Conservation (phyloP, 2,888 invertebrate species). For the Himalopsyche japonica region DNA sequence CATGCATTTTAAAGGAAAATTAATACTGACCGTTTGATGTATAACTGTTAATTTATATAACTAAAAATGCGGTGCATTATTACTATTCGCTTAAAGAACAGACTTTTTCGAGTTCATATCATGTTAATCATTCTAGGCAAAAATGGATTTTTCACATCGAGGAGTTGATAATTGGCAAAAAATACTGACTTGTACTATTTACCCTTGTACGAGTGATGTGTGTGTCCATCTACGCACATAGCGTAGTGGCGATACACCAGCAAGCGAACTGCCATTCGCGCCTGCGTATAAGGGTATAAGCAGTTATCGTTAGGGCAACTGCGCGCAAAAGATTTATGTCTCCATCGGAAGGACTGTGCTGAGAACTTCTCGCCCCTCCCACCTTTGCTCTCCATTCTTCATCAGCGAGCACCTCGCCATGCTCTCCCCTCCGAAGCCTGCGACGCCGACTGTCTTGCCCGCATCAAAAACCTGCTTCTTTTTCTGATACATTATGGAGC, state of each 20-base stretch:
- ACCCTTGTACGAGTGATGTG: too few relatives aligned
- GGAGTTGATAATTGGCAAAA: too few relatives aligned
- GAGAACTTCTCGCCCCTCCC: not conserved
- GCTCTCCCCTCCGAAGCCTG: not conserved
- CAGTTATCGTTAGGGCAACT: slow-evolving; percentile 34
- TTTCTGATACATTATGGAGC: not conserved
- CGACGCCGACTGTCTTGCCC: not conserved
- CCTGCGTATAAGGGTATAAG: slow-evolving; percentile 32
- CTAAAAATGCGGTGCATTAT: too few relatives aligned
- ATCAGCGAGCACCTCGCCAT: not conserved
- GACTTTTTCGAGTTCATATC: too few relatives aligned
- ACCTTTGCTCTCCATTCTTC: not conserved
- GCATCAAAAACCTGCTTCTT: not conserved
- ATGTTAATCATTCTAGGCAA: too few relatives aligned
- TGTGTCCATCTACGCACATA: not conserved
- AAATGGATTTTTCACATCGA: too few relatives aligned
- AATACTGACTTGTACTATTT: too few relatives aligned
- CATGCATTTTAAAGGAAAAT: too few relatives aligned
- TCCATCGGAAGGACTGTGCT: slow-evolving; percentile 16
- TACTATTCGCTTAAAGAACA: too few relatives aligned
- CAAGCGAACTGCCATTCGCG: slow-evolving; percentile 10
- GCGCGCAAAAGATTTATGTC: slow-evolving; percentile 35
- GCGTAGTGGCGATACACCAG: not conserved
- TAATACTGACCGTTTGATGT: too few relatives aligned
- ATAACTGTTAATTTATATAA: too few relatives aligned